phyloP scores from a whole-genome alignment of 1,140 invertebrate genomes.

The Harlomillsia oculata region DNA sequence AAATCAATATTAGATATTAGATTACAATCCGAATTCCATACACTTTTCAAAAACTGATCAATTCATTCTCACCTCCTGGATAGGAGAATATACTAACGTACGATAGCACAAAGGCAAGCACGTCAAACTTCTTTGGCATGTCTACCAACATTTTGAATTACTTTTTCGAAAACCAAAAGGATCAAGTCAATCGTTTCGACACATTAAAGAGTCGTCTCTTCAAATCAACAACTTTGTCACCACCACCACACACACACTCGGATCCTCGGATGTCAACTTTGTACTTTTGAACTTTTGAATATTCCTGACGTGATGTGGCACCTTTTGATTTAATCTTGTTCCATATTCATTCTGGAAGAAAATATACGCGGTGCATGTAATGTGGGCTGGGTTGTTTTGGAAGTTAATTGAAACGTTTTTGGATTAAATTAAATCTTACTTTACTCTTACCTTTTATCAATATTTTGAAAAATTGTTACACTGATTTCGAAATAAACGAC shows the following conservation, averaged over 20 bases:
- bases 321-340: neutral
- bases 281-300: neutral
- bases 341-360: too few relatives aligned
- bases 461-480: too few relatives aligned
- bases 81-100: slow-evolving; percentile 28
- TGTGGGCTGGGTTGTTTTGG: too few relatives aligned
- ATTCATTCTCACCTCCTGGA: slow-evolving; percentile 11
- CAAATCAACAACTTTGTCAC: too few relatives aligned
- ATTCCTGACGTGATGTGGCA: neutral
- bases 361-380: too few relatives aligned
- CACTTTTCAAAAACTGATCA: neutral
- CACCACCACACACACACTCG: neutral
- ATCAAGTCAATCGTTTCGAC: neutral
- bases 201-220: too few relatives aligned
- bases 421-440: too few relatives aligned
- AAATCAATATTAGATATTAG: too few relatives aligned
- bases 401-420: too few relatives aligned
- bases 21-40: neutral
- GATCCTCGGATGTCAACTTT: neutral
- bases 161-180: neutral
- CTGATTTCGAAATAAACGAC: too few relatives aligned
- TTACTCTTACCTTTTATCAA: too few relatives aligned
- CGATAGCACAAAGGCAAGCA: slow-evolving; percentile 27
- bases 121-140: slow-evolving; percentile 10
- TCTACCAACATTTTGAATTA: slow-evolving; percentile 11